Base-by-base conservation (phyloP, 2,797 vertebrate species). In the Microcaecilia unicolor region DNA sequence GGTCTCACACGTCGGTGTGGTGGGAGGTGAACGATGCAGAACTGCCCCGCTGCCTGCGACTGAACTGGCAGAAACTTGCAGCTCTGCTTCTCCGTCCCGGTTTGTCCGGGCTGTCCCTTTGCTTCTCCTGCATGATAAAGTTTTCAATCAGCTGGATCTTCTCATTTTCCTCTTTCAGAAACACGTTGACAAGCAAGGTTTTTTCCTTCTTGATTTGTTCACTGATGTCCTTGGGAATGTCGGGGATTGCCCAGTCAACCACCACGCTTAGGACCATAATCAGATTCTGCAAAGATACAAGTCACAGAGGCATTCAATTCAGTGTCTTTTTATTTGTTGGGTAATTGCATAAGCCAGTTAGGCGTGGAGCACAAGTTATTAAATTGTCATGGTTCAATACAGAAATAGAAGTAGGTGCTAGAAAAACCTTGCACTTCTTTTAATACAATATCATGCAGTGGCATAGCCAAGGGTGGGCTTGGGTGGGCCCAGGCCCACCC, bases 221-320 rank as follows among this genome's bases (percentile, higher is more conserved):
- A 1, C 90, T 88, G 52, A 99, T 89, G 62, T 91, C 89, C 31
- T 94, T 97, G 43, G 95, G 93, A 21, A 97, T 83, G 25, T 98
- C 95, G 0, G 93, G 91, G 51, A 99, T 99, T 68, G 96, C 66
- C 96, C 95, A 98, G 64, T 92, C 92, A 6, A 99, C 91, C 1
- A 98, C 71, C 12, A 92, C 75, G 10, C 93, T 92, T 50, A 98
- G 81, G 63, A 94, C 90, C 89, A 99, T 97, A 59, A 98, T 96
- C 28, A 99, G 67, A 53, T 99, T 99, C 96, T 99, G 63, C 6
- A 50, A 52, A 43, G 31, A 18, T 18, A 18, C 54, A 6, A 39
- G 17, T 13, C 43, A 30, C 3, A 44, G n/a, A 14, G 0, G 0
- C n/a, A 4, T n/a, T n/a, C n/a, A n/a, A n/a, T n/a, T n/a, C n/a